Percentiles rank a stretch among this genome's conserved stretches.
phyloP scores from a whole-genome alignment of 2,888 invertebrate genomes.

The Scrobipalpa costella region DNA sequence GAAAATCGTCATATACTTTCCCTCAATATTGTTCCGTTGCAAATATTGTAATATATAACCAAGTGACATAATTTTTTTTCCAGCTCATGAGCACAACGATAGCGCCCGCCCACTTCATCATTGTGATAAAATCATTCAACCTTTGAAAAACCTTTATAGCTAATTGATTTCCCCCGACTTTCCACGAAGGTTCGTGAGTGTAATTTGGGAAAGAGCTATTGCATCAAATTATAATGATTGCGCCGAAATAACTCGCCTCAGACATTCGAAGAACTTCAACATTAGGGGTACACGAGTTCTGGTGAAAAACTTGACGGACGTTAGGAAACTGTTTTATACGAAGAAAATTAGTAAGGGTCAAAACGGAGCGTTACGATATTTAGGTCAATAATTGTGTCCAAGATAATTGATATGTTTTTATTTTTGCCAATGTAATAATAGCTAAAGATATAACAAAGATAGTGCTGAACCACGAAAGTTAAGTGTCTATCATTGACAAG shows the following conservation, averaged over 20 bases:
- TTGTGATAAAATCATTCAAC: neutral
- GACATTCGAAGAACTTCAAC: slow-evolving; percentile 52
- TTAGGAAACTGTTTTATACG: no score
- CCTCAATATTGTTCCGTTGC: neutral
- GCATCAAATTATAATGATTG: slow-evolving; percentile 47
- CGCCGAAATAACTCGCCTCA: slow-evolving; percentile 40
- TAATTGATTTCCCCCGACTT: slow-evolving; percentile 19
- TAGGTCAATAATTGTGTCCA: no score
- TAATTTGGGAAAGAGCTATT: slow-evolving; percentile 39
- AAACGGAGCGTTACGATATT: no score
- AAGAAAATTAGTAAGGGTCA: neutral
- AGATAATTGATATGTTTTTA: no score
- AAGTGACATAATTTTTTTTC: neutral
- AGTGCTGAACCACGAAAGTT: no score
- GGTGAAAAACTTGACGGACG: neutral
- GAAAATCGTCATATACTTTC: no score
- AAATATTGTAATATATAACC: neutral
- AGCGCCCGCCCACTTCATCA: neutral
- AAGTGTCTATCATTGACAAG: no score
- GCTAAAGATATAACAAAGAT: no score
- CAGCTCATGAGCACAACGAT: neutral
- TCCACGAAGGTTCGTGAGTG: slow-evolving; percentile 50
- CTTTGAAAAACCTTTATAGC: slow-evolving; percentile 8
- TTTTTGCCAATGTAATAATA: no score
- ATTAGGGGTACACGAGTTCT: neutral